Evolutionary conservation across 2,888 invertebrate genomes (phyloP).

Genomic region (Cinara cedri): DNA sequence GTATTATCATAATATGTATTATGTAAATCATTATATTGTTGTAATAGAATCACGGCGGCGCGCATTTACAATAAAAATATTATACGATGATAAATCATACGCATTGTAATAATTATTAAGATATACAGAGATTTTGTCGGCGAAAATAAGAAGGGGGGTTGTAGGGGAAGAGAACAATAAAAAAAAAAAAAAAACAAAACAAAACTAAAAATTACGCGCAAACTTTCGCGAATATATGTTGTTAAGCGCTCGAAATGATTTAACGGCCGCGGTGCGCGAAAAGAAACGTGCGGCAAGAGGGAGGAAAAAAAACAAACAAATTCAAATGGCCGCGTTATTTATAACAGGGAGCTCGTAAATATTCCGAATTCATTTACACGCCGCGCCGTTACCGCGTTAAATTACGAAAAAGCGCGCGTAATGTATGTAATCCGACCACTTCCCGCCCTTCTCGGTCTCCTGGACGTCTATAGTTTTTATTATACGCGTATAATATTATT

Average conservation of each 20-base stretch:
- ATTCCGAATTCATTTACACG: conserved; percentile 16
- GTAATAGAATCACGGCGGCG: too few species aligned
- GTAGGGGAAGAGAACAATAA: not conserved
- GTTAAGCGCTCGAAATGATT: not conserved
- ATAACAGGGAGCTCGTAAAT: not conserved
- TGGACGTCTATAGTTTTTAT: not conserved
- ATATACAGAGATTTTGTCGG: too few species aligned
- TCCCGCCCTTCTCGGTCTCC: not conserved
- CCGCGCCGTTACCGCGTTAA: not conserved
- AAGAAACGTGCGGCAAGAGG: not conserved
- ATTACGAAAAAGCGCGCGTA: conserved; percentile 26
- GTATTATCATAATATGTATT: too few species aligned
- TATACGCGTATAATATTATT: not conserved
- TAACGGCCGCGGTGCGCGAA: not conserved
- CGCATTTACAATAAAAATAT: too few species aligned
- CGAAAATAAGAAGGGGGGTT: not conserved
- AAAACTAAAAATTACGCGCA: not conserved
- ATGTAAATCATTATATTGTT: too few species aligned
- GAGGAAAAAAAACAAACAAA: conserved; percentile 12
- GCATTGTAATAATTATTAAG: too few species aligned
- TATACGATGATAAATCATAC: too few species aligned
- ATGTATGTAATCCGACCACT: not conserved
- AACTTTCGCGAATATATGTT: not conserved
- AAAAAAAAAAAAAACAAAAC: not conserved
- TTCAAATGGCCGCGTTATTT: conserved; percentile 6